Evolutionary conservation across 2,113 vertebrate species (phyloP).

Genomic region (Sylvicapra grimmia): DNA sequence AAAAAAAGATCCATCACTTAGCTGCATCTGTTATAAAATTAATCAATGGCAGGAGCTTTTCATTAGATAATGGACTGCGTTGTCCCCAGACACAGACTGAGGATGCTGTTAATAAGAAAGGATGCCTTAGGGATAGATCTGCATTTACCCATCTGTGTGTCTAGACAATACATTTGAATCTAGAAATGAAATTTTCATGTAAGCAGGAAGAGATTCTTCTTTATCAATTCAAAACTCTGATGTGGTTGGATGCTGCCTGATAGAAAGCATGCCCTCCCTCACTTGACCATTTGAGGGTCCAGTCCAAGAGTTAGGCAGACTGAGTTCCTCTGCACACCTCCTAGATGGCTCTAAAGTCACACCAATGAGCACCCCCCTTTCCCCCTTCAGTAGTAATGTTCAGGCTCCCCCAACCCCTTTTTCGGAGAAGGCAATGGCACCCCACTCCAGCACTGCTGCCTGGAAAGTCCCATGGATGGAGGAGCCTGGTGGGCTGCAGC

Average conservation of each 20-base stretch:
- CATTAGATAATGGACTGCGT: neutral
- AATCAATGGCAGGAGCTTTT: slow-evolving; percentile 35
- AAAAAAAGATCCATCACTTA: slow-evolving; percentile 5
- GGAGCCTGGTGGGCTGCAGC: too few relatives aligned
- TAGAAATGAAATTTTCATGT: neutral
- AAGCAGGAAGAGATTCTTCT: neutral
- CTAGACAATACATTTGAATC: neutral
- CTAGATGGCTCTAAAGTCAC: neutral
- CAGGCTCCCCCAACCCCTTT: neutral
- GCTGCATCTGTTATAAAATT: slow-evolving; percentile 7
- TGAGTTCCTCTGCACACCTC: neutral
- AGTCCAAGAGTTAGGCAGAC: neutral
- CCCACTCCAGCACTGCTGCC: too few relatives aligned
- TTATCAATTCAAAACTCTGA: neutral
- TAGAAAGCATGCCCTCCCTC: neutral
- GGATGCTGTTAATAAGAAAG: slow-evolving; percentile 13
- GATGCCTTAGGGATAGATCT: neutral
- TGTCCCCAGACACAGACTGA: neutral
- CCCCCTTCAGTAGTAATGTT: neutral
- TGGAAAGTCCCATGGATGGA: too few relatives aligned
- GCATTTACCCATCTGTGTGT: neutral
- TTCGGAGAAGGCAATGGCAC: too few relatives aligned
- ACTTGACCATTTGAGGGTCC: neutral
- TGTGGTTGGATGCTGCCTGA: neutral
- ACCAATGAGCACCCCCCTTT: neutral